Percentiles rank a stretch among this genome's conserved stretches.
Evolutionary conservation across 2,113 vertebrate species (phyloP).

Genomic region (Eira barbara): DNA sequence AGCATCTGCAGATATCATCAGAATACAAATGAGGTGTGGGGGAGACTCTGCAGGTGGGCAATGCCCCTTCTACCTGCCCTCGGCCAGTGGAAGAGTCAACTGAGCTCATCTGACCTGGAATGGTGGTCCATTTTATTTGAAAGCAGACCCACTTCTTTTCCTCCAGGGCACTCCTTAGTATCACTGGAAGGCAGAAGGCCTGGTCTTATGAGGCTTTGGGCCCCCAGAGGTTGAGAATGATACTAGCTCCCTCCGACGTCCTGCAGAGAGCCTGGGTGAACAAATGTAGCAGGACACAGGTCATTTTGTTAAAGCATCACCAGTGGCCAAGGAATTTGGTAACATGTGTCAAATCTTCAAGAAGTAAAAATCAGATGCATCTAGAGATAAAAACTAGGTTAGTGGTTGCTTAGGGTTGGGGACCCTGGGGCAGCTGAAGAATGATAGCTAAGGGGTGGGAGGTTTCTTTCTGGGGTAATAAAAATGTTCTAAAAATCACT

Average conservation of each 20-base stretch:
- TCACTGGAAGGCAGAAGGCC: neutral
- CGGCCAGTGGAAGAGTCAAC: neutral
- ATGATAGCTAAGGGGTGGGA: neutral
- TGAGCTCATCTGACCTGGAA: neutral
- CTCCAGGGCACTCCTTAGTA: neutral
- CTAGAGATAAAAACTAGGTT: neutral
- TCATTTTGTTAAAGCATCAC: neutral
- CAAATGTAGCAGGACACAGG: neutral
- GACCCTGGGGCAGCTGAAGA: neutral
- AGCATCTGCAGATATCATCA: neutral
- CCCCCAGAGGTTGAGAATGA: neutral
- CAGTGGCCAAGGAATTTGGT: neutral
- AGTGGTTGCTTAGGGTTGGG: neutral
- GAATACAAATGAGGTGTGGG: neutral
- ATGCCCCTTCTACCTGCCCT: neutral
- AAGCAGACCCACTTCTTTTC: neutral
- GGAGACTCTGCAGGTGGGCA: neutral
- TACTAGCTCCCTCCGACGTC: no score
- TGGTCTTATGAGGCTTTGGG: accelerated
- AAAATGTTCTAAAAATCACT: neutral
- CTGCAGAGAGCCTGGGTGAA: neutral
- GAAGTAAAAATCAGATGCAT: neutral
- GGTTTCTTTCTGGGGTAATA: neutral
- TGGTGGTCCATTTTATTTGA: neutral
- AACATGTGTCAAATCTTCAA: neutral